Conservation (phyloP, 2,888 invertebrate genomes). For the Nineta flava region DNA sequence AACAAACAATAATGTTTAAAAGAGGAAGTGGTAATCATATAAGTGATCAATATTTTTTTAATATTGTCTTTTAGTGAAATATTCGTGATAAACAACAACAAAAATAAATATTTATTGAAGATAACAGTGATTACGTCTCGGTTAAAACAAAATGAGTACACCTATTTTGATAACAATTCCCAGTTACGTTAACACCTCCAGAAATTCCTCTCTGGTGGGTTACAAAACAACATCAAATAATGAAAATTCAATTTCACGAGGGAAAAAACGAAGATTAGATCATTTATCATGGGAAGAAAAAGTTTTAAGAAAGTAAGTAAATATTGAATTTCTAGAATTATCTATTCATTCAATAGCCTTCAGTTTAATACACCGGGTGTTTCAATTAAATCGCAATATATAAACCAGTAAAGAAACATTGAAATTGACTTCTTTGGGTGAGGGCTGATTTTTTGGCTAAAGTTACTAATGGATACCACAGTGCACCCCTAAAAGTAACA, state of each 20-base stretch:
- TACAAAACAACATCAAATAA: background rate
- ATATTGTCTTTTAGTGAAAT: too few relatives aligned
- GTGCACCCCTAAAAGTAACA: too few relatives aligned
- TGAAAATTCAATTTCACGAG: slow-evolving; percentile 17
- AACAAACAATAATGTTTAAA: background rate
- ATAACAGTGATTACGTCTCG: background rate
- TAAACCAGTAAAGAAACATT: too few relatives aligned
- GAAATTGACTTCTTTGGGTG: too few relatives aligned
- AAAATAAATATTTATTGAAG: too few relatives aligned
- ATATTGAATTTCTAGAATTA: background rate
- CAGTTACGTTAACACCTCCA: background rate
- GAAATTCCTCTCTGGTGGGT: background rate
- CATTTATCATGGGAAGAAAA: slow-evolving; percentile 78
- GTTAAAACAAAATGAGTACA: slow-evolving; percentile 2
- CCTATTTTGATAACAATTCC: slow-evolving; percentile 5
- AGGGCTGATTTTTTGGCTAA: too few relatives aligned
- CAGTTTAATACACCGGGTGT: too few relatives aligned
- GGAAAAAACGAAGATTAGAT: slow-evolving; percentile 62
- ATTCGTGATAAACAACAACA: too few relatives aligned
- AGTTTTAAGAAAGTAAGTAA: slow-evolving; percentile 67
- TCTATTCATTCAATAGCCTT: background rate
- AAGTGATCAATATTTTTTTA: too few relatives aligned
- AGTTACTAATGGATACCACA: too few relatives aligned
- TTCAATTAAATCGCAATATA: background rate
- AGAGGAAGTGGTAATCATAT: too few relatives aligned